Conservation (phyloP, 2,113 vertebrate genomes). For the Camelus bactrianus region DNA sequence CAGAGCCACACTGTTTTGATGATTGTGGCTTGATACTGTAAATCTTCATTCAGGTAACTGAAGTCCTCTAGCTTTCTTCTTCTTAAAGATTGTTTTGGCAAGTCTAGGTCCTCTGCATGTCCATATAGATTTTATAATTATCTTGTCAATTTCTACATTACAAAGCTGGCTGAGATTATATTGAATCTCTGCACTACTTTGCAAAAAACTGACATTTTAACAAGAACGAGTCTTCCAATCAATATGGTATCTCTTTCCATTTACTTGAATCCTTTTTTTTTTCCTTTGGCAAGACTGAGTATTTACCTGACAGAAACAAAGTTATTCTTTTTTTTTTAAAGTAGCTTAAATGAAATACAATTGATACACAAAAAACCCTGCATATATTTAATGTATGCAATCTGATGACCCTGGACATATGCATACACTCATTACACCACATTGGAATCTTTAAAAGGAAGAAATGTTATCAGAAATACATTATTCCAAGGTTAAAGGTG, state of each 20-base stretch:
- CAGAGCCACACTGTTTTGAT: neutral
- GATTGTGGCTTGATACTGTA: neutral
- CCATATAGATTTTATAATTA: neutral
- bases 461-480: neutral
- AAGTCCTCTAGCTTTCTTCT: slow-evolving; percentile 28
- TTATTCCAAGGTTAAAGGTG: neutral
- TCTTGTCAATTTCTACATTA: slow-evolving; percentile 9
- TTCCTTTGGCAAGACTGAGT: neutral
- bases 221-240: neutral
- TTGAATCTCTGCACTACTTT: neutral
- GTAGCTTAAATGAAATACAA: neutral
- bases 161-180: neutral
- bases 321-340: neutral
- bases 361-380: neutral
- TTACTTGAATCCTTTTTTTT: neutral
- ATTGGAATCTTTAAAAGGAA: neutral
- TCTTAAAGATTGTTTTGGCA: neutral
- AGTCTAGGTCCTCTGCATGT: neutral
- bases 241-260: neutral
- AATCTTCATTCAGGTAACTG: neutral
- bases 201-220: neutral
- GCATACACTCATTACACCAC: neutral
- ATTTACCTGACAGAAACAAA: slow-evolving; percentile 1
- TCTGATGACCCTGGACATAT: neutral
- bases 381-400: neutral